phyloP scores from a whole-genome alignment of 2,888 invertebrate genomes.

The Dryomyza anilis region DNA sequence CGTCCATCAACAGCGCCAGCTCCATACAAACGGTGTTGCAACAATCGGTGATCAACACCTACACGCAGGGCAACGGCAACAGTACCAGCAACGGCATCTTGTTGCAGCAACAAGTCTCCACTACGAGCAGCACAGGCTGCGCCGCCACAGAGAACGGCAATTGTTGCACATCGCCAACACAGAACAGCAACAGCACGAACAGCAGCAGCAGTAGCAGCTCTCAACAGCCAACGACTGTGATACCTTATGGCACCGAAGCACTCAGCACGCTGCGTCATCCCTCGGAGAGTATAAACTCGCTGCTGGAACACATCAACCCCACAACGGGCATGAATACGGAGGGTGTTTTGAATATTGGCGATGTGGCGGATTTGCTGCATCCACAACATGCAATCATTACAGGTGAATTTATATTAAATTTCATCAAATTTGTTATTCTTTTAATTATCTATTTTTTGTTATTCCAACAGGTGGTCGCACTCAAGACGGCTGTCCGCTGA shows the following conservation, averaged over 20 bases:
- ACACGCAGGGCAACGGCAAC: conserved; percentile 30
- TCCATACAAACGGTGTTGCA: conserved; percentile 59
- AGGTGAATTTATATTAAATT: conserved; percentile 61
- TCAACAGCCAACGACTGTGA: conserved; percentile 32
- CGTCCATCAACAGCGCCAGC: conserved; percentile 57
- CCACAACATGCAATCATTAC: conserved; percentile 89
- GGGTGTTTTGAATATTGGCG: conserved; percentile 61
- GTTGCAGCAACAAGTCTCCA: conserved; percentile 44
- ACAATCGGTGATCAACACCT: conserved; percentile 46
- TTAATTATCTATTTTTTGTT: conserved; percentile 12
- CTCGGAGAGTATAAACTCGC: conserved; percentile 52
- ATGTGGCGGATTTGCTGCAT: conserved; percentile 85
- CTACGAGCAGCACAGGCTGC: conserved; percentile 40
- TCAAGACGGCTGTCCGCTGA: conserved; percentile 89
- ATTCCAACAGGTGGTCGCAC: conserved; percentile 84
- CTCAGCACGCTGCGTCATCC: conserved; percentile 39
- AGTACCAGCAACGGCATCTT: conserved; percentile 25
- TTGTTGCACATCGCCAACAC: background rate
- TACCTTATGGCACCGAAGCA: conserved; percentile 47
- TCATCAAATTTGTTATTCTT: background rate
- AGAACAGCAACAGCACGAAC: conserved; percentile 2
- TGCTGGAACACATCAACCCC: conserved; percentile 54
- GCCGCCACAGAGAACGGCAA: conserved; percentile 18
- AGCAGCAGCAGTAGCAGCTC: background rate
- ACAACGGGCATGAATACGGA: conserved; percentile 54